A percentile compares a stretch with the other conserved stretches of the same genome.
Evolutionary conservation across 1,140 invertebrate species (phyloP).

Genomic region (Adelges cooleyi): DNA sequence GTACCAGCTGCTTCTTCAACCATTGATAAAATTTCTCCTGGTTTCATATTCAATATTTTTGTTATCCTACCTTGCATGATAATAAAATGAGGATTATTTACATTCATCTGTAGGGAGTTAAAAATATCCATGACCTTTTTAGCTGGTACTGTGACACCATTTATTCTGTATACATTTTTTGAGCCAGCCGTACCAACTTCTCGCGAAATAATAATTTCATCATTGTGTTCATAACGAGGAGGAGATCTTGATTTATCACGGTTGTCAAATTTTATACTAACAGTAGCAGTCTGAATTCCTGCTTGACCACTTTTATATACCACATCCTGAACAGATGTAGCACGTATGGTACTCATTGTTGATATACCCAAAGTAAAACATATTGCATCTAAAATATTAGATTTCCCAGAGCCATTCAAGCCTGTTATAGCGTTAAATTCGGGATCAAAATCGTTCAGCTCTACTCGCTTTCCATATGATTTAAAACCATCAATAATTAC

Average conservation of each 20-base stretch:
- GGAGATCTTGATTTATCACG: slow-evolving; percentile 69
- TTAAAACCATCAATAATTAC: slow-evolving; percentile 96
- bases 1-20: slow-evolving; percentile 99
- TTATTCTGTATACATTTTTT: slow-evolving; percentile 65
- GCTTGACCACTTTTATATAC: slow-evolving; percentile 97
- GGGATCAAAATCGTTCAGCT: slow-evolving; percentile 84
- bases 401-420: slow-evolving; percentile 97
- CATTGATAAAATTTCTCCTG: slow-evolving; percentile 93
- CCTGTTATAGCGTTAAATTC: slow-evolving; percentile 98
- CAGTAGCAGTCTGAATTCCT: slow-evolving; percentile 89
- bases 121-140: slow-evolving; percentile 89
- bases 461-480: slow-evolving; percentile 87
- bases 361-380: slow-evolving; percentile 95
- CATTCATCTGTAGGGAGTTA: slow-evolving; percentile 91
- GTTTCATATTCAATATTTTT: slow-evolving; percentile 99
- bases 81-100: slow-evolving; percentile 98
- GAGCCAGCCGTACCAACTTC: slow-evolving; percentile 50
- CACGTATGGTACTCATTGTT: slow-evolving; percentile 80
- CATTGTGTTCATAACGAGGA: slow-evolving; percentile 80
- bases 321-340: slow-evolving; percentile 78
- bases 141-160: slow-evolving; percentile 80
- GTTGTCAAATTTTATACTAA: slow-evolving; percentile 95
- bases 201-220: slow-evolving; percentile 87
- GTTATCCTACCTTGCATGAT: slow-evolving; percentile 99
- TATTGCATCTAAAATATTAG: slow-evolving; percentile 95